A percentile compares a stretch with the other conserved stretches of the same genome.
These are phyloP conservation scores for Melanostoma scalare DNA, from an alignment of 2,888 invertebrate genomes.

Conservation along the genomic window DNA sequence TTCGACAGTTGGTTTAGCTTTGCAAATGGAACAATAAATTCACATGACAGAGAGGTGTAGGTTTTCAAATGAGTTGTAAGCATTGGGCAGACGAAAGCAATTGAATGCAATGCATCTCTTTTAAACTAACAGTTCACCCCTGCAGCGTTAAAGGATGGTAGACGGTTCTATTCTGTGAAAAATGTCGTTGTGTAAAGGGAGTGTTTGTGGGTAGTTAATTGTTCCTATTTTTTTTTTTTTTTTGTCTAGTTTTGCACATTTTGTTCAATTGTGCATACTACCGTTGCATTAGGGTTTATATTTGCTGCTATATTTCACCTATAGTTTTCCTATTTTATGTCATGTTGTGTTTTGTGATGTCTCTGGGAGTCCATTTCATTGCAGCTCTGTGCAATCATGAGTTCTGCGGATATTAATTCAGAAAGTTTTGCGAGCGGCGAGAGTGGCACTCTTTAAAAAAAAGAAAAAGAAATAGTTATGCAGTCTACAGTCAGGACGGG, in stretches of 20 bases:
- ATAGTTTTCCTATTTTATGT: slow-evolving; percentile 11
- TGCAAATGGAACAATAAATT: slow-evolving; percentile 38
- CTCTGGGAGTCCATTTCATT: slow-evolving; percentile 33
- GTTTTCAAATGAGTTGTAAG: slow-evolving; percentile 44
- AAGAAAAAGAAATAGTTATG: not conserved
- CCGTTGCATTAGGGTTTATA: slow-evolving; percentile 4
- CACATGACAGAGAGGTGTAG: slow-evolving; percentile 8
- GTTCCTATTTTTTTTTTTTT: not conserved
- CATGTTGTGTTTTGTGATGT: slow-evolving; percentile 33
- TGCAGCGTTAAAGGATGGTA: slow-evolving; percentile 49
- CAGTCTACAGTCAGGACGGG: not conserved
- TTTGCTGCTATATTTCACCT: slow-evolving; percentile 19
- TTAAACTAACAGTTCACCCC: slow-evolving; percentile 26
- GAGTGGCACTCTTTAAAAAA: not conserved
- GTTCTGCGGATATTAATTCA: slow-evolving; percentile 58
- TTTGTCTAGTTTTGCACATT: slow-evolving; percentile 12
- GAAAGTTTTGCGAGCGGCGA: slow-evolving; percentile 37
- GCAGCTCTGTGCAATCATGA: slow-evolving; percentile 49
- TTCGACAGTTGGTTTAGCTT: slow-evolving; percentile 30
- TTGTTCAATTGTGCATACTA: slow-evolving; percentile 44
- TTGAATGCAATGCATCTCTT: slow-evolving; percentile 58
- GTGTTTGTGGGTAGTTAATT: not conserved
- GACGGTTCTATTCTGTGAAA: slow-evolving; percentile 42
- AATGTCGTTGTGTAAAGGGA: slow-evolving; percentile 16
- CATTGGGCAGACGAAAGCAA: slow-evolving; percentile 56